Conservation (phyloP, 2,888 invertebrate genomes). For the Melanchra persicariae region DNA sequence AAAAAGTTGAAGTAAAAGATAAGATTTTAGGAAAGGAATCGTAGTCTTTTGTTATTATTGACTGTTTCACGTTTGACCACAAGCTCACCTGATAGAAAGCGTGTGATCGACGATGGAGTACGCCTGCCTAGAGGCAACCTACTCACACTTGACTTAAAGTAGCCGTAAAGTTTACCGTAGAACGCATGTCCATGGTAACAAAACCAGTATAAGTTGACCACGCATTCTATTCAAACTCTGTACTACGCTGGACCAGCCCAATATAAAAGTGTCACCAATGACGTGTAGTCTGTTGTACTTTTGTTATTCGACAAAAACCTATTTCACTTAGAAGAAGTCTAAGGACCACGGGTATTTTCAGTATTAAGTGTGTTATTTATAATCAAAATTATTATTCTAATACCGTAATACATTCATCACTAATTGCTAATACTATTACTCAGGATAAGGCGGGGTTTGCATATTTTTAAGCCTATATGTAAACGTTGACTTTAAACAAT, state of each 20-base stretch:
- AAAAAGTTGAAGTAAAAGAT: neutral
- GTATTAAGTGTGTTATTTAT: neutral
- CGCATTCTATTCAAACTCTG: neutral
- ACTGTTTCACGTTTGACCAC: too few species aligned
- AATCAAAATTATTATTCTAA: slow-evolving; percentile 4
- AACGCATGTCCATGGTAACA: too few species aligned
- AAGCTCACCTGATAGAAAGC: too few species aligned
- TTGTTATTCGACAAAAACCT: neutral
- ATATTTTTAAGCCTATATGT: slow-evolving; percentile 29
- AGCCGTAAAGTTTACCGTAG: too few species aligned
- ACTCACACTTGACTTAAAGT: too few species aligned
- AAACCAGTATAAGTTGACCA: neutral
- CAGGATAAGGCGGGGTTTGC: slow-evolving; percentile 35
- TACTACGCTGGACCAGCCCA: neutral
- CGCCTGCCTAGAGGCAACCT: too few species aligned
- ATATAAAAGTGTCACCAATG: neutral
- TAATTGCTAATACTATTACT: slow-evolving; percentile 20
- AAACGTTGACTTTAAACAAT: slow-evolving; percentile 3
- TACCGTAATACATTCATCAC: slow-evolving; percentile 22
- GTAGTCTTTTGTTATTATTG: too few species aligned
- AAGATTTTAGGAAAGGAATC: neutral
- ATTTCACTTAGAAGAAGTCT: too few species aligned
- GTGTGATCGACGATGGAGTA: too few species aligned
- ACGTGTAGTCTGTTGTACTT: neutral
- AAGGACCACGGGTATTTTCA: neutral